phyloP scores from a whole-genome alignment of 2,888 invertebrate genomes.

The Napeogenes sylphis region DNA sequence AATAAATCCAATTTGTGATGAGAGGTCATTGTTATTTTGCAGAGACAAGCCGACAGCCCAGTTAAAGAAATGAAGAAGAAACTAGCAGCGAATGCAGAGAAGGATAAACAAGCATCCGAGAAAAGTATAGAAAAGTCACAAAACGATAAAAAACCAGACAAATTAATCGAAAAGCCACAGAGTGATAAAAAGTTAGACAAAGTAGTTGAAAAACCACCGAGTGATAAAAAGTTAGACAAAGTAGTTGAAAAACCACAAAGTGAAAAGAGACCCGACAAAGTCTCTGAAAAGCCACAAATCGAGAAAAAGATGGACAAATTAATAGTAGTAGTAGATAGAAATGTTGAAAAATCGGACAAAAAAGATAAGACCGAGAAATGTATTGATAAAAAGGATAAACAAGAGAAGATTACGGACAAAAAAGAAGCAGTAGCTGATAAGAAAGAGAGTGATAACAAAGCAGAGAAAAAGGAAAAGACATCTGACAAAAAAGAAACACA shows the following conservation, averaged over 20 bases:
- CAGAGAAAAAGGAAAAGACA: slow-evolving; percentile 30
- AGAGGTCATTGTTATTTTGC: slow-evolving; percentile 16
- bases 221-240: slow-evolving; percentile 31
- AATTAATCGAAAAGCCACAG: slow-evolving; percentile 41
- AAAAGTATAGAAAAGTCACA: slow-evolving; percentile 42
- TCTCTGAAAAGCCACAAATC: slow-evolving; percentile 28
- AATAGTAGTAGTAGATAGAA: slow-evolving; percentile 21
- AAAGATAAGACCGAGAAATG: slow-evolving; percentile 31
- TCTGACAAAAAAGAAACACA: slow-evolving; percentile 31
- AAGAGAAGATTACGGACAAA: slow-evolving; percentile 23
- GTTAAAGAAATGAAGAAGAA: slow-evolving; percentile 72
- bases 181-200: slow-evolving; percentile 39
- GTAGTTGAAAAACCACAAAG: slow-evolving; percentile 24
- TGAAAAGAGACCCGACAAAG: slow-evolving; percentile 37
- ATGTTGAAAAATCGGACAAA: slow-evolving; percentile 33
- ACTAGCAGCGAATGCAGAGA: slow-evolving; percentile 64
- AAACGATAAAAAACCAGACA: slow-evolving; percentile 36
- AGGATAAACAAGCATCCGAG: slow-evolving; percentile 58
- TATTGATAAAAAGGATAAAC: slow-evolving; percentile 32
- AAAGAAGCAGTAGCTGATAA: slow-evolving; percentile 23
- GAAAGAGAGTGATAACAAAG: slow-evolving; percentile 28
- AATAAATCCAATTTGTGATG: not conserved
- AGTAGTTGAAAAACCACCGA: slow-evolving; percentile 28
- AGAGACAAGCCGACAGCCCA: slow-evolving; percentile 59
- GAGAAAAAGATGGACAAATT: slow-evolving; percentile 31